These are phyloP conservation scores for Lithophane socia DNA, from an alignment of 2,888 invertebrate species.

Conservation along the genomic window DNA sequence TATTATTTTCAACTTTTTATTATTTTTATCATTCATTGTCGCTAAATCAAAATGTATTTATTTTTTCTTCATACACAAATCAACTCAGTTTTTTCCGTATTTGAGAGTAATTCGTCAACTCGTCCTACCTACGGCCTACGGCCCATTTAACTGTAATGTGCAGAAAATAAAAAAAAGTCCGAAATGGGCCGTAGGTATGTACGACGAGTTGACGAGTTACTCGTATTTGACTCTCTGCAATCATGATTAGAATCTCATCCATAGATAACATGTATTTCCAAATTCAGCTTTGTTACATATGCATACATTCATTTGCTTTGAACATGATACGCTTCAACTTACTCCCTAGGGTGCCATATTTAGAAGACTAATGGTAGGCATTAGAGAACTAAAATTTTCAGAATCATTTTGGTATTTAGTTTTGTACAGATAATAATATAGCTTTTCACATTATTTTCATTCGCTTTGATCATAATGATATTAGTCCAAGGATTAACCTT, in stretches of 20 bases:
- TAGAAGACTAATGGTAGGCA: conserved; percentile 24
- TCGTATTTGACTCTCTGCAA: background rate
- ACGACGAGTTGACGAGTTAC: too few relatives aligned
- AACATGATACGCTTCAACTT: conserved; percentile 30
- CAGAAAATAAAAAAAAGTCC: too few relatives aligned
- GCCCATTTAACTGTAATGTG: too few relatives aligned
- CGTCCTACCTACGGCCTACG: too few relatives aligned
- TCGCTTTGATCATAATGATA: background rate
- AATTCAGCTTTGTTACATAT: conserved; percentile 6
- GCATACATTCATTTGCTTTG: conserved; percentile 34
- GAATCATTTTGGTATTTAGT: conserved; percentile 16
- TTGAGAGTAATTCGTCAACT: background rate
- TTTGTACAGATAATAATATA: conserved; percentile 23
- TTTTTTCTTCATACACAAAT: background rate
- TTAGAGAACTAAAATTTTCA: conserved; percentile 17
- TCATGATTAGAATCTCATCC: background rate
- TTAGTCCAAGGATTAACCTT: background rate
- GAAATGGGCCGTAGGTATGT: too few relatives aligned
- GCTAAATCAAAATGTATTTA: background rate
- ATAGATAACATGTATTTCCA: background rate
- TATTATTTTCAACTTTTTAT: background rate
- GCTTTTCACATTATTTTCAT: conserved; percentile 11
- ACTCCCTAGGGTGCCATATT: conserved; percentile 10
- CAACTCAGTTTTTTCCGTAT: background rate
- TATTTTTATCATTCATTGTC: background rate